phyloP scores from a whole-genome alignment of 2,113 vertebrate genomes.

The Strix aluco region DNA sequence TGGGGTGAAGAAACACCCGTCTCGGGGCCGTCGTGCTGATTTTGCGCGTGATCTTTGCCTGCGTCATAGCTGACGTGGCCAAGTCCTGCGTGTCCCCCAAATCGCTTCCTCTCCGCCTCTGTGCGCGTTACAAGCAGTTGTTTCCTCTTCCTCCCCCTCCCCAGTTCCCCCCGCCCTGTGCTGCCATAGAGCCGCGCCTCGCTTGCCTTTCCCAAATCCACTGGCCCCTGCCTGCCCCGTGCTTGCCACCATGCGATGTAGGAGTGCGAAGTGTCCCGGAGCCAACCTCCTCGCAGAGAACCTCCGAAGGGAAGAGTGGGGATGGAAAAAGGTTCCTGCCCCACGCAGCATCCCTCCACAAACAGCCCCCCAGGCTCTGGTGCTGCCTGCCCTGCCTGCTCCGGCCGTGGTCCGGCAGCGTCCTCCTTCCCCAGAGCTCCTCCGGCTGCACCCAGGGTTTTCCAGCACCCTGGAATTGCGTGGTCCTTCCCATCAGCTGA shows the following conservation, averaged over 20 bases:
- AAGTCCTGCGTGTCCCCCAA: neutral
- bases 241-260: neutral
- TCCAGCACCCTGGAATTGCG: neutral
- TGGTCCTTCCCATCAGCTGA: neutral
- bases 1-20: no score
- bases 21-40: neutral
- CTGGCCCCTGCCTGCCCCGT: neutral
- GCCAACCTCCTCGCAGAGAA: no score
- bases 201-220: neutral
- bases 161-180: neutral
- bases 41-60: neutral
- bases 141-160: neutral
- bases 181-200: neutral
- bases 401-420: neutral
- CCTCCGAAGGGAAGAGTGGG: no score
- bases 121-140: accelerated
- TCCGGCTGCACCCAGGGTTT: accelerated
- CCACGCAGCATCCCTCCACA: neutral
- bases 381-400: neutral
- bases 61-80: neutral
- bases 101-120: accelerated
- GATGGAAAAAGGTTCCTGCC: no score
- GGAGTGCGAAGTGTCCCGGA: neutral
- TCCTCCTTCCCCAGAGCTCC: neutral
- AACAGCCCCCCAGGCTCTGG: neutral